Evolutionary conservation across 2,797 vertebrate genomes (phyloP), one percentile per base, ranked within the genome.

Genomic region (Peromyscus eremicus): DNA sequence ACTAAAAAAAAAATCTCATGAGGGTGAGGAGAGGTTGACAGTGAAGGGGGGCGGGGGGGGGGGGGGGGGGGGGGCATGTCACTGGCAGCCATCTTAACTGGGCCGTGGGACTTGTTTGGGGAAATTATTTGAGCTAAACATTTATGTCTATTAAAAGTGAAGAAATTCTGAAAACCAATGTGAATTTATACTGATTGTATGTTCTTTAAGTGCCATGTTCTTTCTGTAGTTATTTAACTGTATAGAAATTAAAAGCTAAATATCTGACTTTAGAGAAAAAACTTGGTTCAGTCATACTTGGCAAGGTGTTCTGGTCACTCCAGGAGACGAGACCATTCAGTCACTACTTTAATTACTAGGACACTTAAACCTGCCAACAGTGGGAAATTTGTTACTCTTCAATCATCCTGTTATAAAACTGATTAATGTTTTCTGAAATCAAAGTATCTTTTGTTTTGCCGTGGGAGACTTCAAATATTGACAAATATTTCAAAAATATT

Each of bases 91-190:
- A 43, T 86, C 6, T 40, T 27, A n/a, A 57, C 12, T 27, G 3
- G 11, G 3, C 43, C 17, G 2, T 40, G 13, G 34, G 19, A 49
- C 49, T 43, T 43, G 21, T 49, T 77, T 43, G 21, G 40, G 60
- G 62, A 77, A 60, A 10, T 77, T 82, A 60, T 60, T 62, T 73
- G 52, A 82, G 46, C n/a, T 29, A 64, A 49, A 66, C 60, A 23
- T 90, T 89, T 66, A 11, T 83, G 86, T 90, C n/a, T 81, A 46
- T 89, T 40, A 83, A 83, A 66, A 84, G 46, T 34, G n/a, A 89
- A 37, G 12, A 37, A 80, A 91, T 37, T 82, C 32, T 84, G n/a
- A 46, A 95, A 55, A 32, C 1, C 16, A 70, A 2, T 81, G 7
- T 75, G 83, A 88, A 83, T 70, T 83, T 81, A 77, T 49, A 62